These are phyloP conservation scores for Muscicapa striata DNA, from an alignment of 2,797 vertebrate genomes.

Conservation along the genomic window DNA sequence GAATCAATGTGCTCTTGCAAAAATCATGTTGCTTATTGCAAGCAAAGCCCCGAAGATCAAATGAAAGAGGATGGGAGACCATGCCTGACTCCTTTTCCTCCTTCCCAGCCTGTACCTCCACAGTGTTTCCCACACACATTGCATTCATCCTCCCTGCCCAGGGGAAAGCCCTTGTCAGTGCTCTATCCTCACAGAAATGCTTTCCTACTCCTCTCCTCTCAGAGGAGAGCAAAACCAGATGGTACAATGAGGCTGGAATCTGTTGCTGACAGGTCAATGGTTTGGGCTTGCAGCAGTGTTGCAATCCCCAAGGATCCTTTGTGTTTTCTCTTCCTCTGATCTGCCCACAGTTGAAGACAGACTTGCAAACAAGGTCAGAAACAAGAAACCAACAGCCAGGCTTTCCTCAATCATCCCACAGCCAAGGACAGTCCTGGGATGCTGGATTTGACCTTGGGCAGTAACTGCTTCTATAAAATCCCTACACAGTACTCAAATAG, in stretches of 20 bases:
- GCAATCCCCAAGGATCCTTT: not conserved
- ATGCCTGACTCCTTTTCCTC: not conserved
- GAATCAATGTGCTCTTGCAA: not conserved
- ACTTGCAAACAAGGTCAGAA: conserved; percentile 16
- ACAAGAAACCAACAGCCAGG: not conserved
- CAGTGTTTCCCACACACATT: not conserved
- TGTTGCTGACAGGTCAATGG: conserved; percentile 10
- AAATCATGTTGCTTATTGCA: not conserved
- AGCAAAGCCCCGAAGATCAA: not conserved
- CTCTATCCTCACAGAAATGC: not conserved
- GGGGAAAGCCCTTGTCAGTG: not conserved
- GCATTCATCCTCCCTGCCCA: not conserved
- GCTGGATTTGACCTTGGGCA: not conserved
- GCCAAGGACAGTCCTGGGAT: not conserved
- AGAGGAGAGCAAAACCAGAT: conserved; percentile 34
- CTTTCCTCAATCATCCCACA: not conserved
- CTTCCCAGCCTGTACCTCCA: not conserved
- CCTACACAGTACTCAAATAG: not conserved
- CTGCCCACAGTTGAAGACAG: conserved; percentile 34
- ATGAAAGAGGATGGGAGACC: not conserved
- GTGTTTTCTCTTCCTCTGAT: conserved; percentile 37
- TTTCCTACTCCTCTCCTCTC: not conserved
- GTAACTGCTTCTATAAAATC: not conserved
- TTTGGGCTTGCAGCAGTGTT: accelerated
- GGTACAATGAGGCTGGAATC: not conserved